Percentiles rank a stretch among this genome's conserved stretches.
Conservation (phyloP, 2,888 invertebrate species). For the Erebia aethiops region DNA sequence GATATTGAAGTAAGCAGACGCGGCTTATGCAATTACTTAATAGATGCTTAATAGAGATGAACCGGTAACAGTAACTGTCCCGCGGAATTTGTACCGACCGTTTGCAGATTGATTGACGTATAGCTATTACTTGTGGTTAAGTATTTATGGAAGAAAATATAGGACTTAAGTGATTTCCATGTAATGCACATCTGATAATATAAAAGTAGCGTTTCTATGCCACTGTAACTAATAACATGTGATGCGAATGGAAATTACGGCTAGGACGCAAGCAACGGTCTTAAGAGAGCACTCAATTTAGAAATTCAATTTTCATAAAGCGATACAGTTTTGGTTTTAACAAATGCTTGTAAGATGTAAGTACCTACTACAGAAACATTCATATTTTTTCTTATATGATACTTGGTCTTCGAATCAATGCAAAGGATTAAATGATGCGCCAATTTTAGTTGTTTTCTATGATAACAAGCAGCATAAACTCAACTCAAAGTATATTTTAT, state of each 20-base stretch:
- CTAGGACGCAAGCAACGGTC: background rate
- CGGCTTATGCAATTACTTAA: slow-evolving; percentile 10
- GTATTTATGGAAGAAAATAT: slow-evolving; percentile 12
- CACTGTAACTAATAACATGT: background rate
- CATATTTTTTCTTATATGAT: too few relatives aligned
- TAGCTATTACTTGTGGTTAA: slow-evolving; percentile 11
- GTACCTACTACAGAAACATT: too few relatives aligned
- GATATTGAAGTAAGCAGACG: background rate
- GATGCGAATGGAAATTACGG: background rate
- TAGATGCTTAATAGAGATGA: slow-evolving; percentile 26
- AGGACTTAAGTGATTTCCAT: slow-evolving; percentile 10
- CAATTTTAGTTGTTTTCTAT: too few relatives aligned
- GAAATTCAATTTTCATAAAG: background rate
- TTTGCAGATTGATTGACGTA: slow-evolving; percentile 49
- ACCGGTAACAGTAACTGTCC: slow-evolving; percentile 33
- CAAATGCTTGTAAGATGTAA: too few relatives aligned
- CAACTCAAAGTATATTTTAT: too few relatives aligned
- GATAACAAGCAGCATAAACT: too few relatives aligned
- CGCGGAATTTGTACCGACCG: slow-evolving; percentile 48
- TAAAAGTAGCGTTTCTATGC: slow-evolving; percentile 11
- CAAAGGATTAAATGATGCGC: too few relatives aligned
- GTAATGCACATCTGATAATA: background rate
- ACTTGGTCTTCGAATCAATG: too few relatives aligned
- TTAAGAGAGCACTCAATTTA: background rate
- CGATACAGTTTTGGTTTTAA: too few relatives aligned